Evolutionary conservation across 2,113 vertebrate species (phyloP).

Genomic region (Brachirus orientalis): DNA sequence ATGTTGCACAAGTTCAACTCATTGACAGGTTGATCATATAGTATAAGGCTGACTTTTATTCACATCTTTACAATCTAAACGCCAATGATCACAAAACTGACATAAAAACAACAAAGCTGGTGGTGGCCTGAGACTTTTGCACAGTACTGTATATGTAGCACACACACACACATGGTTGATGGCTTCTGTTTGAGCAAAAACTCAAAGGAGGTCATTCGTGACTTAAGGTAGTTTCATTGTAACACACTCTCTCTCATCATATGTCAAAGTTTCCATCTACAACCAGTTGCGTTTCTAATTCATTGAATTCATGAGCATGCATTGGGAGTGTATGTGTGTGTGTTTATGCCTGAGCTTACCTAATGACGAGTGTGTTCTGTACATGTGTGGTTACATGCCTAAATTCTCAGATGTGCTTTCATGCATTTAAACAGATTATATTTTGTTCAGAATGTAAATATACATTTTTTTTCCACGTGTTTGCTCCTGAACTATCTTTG

Average conservation of each 20-base stretch:
- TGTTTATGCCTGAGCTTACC: not conserved
- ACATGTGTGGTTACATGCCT: constrained; percentile 14
- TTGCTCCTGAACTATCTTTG: not conserved
- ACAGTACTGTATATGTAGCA: too few species aligned
- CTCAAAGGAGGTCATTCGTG: constrained; percentile 66
- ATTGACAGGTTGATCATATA: too few species aligned
- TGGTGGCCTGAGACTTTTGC: too few species aligned
- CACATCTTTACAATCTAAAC: too few species aligned
- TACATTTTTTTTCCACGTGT: not conserved
- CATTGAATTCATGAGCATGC: constrained; percentile 18
- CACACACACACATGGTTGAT: constrained; percentile 44
- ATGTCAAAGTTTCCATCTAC: constrained; percentile 64
- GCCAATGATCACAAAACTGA: too few species aligned
- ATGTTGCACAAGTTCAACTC: too few species aligned
- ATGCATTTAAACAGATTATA: not conserved
- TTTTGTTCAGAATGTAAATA: constrained; percentile 13
- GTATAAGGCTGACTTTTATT: too few species aligned
- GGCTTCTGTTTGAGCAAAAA: constrained; percentile 54
- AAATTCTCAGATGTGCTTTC: constrained; percentile 2
- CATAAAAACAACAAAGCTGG: too few species aligned
- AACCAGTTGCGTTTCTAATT: constrained; percentile 49
- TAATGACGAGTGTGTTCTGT: constrained; percentile 27
- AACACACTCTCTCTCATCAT: constrained; percentile 27
- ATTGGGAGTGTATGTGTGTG: not conserved
- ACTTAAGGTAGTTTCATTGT: constrained; percentile 61